Evolutionary conservation across 1,140 invertebrate species (phyloP), one percentile per base, ranked within the genome.

Genomic region (Cydia splendana): DNA sequence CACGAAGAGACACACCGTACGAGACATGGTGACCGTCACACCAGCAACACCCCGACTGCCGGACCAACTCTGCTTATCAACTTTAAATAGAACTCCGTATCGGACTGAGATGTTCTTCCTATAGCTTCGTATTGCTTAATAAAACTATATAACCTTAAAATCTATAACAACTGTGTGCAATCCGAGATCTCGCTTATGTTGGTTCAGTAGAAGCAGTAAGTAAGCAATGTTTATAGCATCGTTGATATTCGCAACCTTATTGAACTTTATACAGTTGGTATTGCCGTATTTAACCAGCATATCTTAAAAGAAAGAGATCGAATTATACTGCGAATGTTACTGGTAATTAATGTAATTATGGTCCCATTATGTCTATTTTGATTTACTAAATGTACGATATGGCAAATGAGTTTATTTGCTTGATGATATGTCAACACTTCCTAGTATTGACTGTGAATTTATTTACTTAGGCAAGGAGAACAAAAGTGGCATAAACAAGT

Each of bases 11-110:
- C 18, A 10, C 28, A 30, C 12, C 3, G 28, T 7, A 28, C 65
- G 65, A 65, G 65, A 65, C 65, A 65, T 65, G 4, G 65, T 65
- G 57, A 65, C 65, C 24, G 28, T 28, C 65, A 30, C 20, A 24
- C 65, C 65, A 30, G 24, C 65, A 28, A 28, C 6, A 13, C 65
- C 65, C 65, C 20, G 57, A 24, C 20, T 28, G 65, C 24, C 24
- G 12, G 65, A 74, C 48, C 3, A 15, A 15, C 4, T 15, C 48
- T 5, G 48, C 48, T 51, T 51, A 51, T 51, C 48, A 51, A 7
- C 9, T 51, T 51, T 51, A 51, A 51, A 51, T 51, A 51, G 48
- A 48, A 48, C 45, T 15, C 48, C 13, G 48, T 51, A 51, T 51
- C 45, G 13, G 13, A 45, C 48, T 15, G 12, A 15, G 48, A 42